These are phyloP conservation scores for Stenodera caucasica DNA, from an alignment of 2,888 invertebrate species.

Conservation along the genomic window DNA sequence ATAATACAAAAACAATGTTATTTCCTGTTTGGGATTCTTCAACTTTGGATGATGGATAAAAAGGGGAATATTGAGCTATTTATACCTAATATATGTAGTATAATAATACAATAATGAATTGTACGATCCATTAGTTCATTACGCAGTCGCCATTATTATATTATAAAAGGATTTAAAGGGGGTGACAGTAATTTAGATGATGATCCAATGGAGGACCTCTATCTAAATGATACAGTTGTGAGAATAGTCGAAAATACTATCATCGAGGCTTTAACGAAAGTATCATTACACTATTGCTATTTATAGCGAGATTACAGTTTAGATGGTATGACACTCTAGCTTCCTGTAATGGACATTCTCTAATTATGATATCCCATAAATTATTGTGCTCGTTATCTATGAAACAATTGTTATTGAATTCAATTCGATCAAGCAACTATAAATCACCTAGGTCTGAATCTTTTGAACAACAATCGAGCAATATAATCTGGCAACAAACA, in stretches of 20 bases:
- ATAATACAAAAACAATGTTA: neutral
- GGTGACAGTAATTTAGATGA: slow-evolving; percentile 22
- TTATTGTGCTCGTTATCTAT: slow-evolving; percentile 26
- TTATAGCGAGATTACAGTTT: slow-evolving; percentile 31
- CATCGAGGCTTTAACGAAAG: slow-evolving; percentile 28
- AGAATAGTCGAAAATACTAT: slow-evolving; percentile 36
- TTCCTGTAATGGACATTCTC: slow-evolving; percentile 24
- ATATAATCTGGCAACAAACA: neutral
- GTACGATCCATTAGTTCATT: slow-evolving; percentile 33
- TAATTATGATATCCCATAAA: slow-evolving; percentile 26
- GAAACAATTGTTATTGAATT: too few relatives aligned
- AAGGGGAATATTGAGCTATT: too few relatives aligned
- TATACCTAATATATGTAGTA: too few relatives aligned
- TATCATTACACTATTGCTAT: slow-evolving; percentile 34
- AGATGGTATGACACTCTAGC: slow-evolving; percentile 24
- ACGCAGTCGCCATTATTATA: slow-evolving; percentile 35
- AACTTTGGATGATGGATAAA: too few relatives aligned
- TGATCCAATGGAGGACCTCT: slow-evolving; percentile 39
- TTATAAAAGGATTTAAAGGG: slow-evolving; percentile 30
- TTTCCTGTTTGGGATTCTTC: neutral
- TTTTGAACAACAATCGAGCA: neutral
- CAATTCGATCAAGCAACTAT: too few relatives aligned
- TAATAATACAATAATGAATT: slow-evolving; percentile 30
- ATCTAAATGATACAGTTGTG: slow-evolving; percentile 33
- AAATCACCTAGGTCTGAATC: neutral